Percentiles rank a stretch among this genome's conserved stretches.
Evolutionary conservation across 30 jellyfish, hydroid and myxozoan genomes (phyloP).

Genomic region (Pseudorhiza aurosa): DNA sequence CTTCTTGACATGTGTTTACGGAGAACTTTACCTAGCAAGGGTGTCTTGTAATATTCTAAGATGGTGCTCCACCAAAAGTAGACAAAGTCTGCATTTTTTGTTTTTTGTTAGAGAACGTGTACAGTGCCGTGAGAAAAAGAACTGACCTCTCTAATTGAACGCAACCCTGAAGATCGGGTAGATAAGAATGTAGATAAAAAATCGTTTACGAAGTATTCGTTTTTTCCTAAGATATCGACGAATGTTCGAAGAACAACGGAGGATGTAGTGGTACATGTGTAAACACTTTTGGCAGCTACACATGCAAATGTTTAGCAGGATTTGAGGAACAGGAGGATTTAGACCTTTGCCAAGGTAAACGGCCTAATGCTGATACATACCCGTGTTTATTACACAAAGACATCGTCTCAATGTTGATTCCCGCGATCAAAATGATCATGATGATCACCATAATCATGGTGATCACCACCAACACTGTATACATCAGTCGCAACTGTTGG

Average conservation of each 20-base stretch:
- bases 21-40: no score
- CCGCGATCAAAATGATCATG: background rate
- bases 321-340: background rate
- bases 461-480: background rate
- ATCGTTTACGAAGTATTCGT: background rate
- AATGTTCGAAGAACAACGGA: constrained; percentile 27
- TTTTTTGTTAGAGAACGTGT: no score
- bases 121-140: no score
- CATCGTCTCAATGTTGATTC: background rate
- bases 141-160: no score
- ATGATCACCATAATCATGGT: background rate
- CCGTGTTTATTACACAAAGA: background rate
- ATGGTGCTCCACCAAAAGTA: no score
- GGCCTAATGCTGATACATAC: background rate
- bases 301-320: constrained; percentile 18
- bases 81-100: no score
- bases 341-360: constrained; percentile 2
- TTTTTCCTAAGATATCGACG: constrained; percentile 32
- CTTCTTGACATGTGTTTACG: no score
- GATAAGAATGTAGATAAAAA: background rate
- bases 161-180: no score
- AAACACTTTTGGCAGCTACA: constrained; percentile 57
- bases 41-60: no score
- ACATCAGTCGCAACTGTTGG: background rate
- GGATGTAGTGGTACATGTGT: constrained; percentile 43